A percentile compares a stretch with the other conserved stretches of the same genome.
Conservation (phyloP, 2,113 vertebrate species). For the Alethe castanea region DNA sequence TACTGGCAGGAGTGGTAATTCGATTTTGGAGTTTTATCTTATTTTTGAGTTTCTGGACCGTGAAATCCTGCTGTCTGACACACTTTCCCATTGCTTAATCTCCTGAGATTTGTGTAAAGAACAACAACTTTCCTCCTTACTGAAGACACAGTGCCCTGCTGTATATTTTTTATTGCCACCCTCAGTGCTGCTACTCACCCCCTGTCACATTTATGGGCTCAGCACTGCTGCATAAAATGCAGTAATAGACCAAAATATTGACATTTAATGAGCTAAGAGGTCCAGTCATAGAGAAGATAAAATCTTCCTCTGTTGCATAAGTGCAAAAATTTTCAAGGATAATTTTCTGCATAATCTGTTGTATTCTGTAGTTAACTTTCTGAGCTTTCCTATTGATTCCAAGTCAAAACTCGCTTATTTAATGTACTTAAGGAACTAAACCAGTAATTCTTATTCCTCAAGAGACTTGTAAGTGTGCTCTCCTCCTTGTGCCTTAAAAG, state of each 20-base stretch:
- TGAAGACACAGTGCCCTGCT: not conserved
- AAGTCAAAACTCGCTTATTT: not conserved
- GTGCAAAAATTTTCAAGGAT: not conserved
- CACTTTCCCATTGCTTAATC: slow-evolving; percentile 48
- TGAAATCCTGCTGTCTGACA: slow-evolving; percentile 63
- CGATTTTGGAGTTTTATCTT: slow-evolving; percentile 62
- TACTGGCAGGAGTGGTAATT: slow-evolving; percentile 60
- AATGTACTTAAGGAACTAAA: not conserved
- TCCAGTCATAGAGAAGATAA: not conserved
- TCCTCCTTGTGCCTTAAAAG: not conserved
- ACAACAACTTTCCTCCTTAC: slow-evolving; percentile 14
- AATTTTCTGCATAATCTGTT: slow-evolving; percentile 41
- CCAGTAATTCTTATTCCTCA: not conserved
- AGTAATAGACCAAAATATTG: slow-evolving; percentile 12
- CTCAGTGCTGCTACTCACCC: not conserved
- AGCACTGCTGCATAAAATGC: not conserved
- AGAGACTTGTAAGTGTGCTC: not conserved
- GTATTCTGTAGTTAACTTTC: slow-evolving; percentile 20
- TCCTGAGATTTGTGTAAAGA: slow-evolving; percentile 47
- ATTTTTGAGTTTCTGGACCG: slow-evolving; percentile 59
- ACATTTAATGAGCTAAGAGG: slow-evolving; percentile 44
- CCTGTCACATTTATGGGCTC: not conserved
- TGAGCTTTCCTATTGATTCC: not conserved
- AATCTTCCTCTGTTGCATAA: not conserved
- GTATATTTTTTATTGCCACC: not conserved